Evolutionary conservation across 2,888 invertebrate species (phyloP).

Genomic region (Limnephilus auricula): DNA sequence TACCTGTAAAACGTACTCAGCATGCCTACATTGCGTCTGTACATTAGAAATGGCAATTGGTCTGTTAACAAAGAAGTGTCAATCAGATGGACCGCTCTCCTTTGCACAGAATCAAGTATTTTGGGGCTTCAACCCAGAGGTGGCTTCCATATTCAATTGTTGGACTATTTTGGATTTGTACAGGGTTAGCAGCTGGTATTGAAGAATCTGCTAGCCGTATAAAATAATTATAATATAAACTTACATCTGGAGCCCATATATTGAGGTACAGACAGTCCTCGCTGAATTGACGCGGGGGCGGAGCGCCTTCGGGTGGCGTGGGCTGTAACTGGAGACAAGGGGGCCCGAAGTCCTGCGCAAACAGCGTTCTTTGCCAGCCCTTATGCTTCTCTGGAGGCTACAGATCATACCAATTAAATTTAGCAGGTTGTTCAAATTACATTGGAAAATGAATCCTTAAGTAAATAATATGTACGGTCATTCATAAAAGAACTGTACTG

Average conservation of each 20-base stretch:
- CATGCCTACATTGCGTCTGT: too few relatives aligned
- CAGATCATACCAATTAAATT: conserved; percentile 36
- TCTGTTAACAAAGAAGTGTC: too few relatives aligned
- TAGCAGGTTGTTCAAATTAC: background rate
- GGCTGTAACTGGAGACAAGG: conserved; percentile 79
- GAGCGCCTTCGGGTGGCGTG: conserved; percentile 63
- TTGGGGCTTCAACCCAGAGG: too few relatives aligned
- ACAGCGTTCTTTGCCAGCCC: conserved; percentile 85
- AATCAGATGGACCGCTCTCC: too few relatives aligned
- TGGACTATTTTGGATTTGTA: too few relatives aligned
- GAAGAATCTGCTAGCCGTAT: too few relatives aligned
- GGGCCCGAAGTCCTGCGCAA: conserved; percentile 84
- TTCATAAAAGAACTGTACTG: background rate
- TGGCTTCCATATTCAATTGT: too few relatives aligned
- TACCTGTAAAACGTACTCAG: too few relatives aligned
- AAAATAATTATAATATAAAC: background rate
- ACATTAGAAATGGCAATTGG: too few relatives aligned
- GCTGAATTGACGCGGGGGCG: conserved; percentile 71
- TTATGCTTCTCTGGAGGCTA: conserved; percentile 84
- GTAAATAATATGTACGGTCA: background rate
- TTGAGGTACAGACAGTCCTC: conserved; percentile 95
- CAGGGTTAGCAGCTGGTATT: too few relatives aligned
- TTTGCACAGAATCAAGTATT: too few relatives aligned
- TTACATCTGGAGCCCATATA: conserved; percentile 90
- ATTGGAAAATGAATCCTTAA: background rate